These are phyloP conservation scores for Chaenogobius annularis DNA, from an alignment of 2,113 vertebrate genomes.

Conservation along the genomic window DNA sequence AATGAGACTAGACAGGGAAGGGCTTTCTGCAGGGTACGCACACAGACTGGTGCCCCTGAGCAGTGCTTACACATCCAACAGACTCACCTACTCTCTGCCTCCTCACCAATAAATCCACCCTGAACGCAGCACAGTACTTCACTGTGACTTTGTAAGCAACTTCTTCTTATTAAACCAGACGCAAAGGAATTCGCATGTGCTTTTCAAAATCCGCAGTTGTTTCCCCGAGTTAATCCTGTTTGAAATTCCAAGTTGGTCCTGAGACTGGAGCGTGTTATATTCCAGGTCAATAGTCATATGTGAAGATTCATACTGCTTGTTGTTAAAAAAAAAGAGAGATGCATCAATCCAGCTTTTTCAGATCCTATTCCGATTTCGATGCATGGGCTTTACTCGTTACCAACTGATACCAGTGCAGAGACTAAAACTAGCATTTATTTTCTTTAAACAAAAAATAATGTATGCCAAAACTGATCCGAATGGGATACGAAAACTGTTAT, in stretches of 20 bases:
- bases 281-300: not conserved
- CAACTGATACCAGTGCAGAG: no score
- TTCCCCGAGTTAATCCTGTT: not conserved
- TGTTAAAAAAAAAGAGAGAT: no score
- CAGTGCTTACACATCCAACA: conserved; percentile 55
- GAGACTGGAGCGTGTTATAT: not conserved
- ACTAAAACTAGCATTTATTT: no score
- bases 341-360: no score
- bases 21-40: conserved; percentile 64
- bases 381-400: no score
- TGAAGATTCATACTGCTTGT: not conserved
- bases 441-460: no score
- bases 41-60: conserved; percentile 55
- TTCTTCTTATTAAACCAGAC: conserved; percentile 25
- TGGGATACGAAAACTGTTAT: no score
- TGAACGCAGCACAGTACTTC: not conserved
- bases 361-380: no score
- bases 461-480: no score
- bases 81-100: conserved; percentile 29
- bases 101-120: conserved; percentile 6
- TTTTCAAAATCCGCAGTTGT: conserved; percentile 6
- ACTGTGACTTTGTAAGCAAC: conserved; percentile 17
- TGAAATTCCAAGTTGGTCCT: not conserved
- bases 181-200: not conserved
- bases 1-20: conserved; percentile 67